Evolutionary conservation across 2,113 vertebrate species (phyloP).

Genomic region (Polypterus bichir): DNA sequence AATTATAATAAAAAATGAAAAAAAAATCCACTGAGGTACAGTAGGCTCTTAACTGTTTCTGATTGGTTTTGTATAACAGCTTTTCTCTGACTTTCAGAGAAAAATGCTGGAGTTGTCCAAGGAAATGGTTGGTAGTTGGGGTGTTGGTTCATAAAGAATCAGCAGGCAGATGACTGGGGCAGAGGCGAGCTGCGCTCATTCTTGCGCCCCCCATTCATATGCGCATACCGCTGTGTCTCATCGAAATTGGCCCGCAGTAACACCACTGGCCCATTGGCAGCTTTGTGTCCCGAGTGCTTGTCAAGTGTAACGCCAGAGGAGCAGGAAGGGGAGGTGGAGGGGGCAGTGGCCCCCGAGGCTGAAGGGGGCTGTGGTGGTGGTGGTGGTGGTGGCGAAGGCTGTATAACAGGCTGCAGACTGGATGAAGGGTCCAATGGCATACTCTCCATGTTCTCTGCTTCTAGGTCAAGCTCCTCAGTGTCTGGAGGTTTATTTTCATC

Average conservation of each 20-base stretch:
- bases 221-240: constrained; percentile 84
- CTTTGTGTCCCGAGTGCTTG: constrained; percentile 70
- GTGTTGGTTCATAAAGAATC: constrained; percentile 38
- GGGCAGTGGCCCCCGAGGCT: constrained; percentile 28
- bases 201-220: constrained; percentile 94
- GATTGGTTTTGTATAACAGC: constrained; percentile 23
- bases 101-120: constrained; percentile 5
- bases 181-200: constrained; percentile 85
- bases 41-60: constrained; percentile 55
- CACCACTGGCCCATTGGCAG: constrained; percentile 75
- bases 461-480: constrained; percentile 83
- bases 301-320: constrained; percentile 45
- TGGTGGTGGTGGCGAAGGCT: constrained; percentile 25
- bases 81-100: constrained; percentile 18
- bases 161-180: constrained; percentile 97
- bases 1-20: constrained; percentile 29
- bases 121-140: neutral
- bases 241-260: constrained; percentile 77
- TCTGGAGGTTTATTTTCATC: constrained; percentile 94
- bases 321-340: constrained; percentile 31
- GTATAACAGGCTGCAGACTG: constrained; percentile 55
- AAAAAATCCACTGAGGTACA: constrained; percentile 68
- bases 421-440: constrained; percentile 84
- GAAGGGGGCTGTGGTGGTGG: constrained; percentile 28
- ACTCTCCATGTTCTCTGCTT: constrained; percentile 92